Base-by-base conservation (phyloP, 2,797 vertebrate species). In the Enteromius afrohamiltoni region DNA sequence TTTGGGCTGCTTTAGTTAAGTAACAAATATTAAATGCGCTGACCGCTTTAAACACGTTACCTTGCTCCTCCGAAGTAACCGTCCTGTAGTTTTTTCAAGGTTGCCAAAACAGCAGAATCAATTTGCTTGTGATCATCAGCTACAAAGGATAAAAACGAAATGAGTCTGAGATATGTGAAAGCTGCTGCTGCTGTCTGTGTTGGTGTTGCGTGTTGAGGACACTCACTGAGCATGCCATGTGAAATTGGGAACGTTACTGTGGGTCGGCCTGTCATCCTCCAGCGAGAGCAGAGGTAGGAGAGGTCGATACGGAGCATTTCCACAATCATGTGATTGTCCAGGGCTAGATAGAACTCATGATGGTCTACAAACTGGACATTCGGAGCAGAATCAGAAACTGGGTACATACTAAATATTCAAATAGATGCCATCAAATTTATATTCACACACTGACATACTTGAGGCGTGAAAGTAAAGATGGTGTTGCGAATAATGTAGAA, bases 241-340 rank as follows among this genome's bases (percentile, higher is more conserved):
- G 96, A 98, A 84, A 99, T 37, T 0, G 96, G 97, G 64, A 99
- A 98, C 0, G 96, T 97, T 90, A 99, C 95, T 0, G 96, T 99
- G 0, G 98, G 98, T 2, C 90, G 95, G 8, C 98, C 98, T 0
- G 97, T 98, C 96, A 98, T 98, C 89, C 97, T 96, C 98, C 98
- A 99, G 49, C 96, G 95, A 77, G 96, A 98, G 5, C 97, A 95
- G n/a, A 99, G 94, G 92, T 98, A 99, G 0, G 97, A 95, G 10
- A 99, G 95, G 77, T 99, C 97, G 0, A 96, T 97, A 88, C 97
- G 95, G 88, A 99, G 87, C 97, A 99, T 99, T 92, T 99, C 98
- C 82, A 99, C 96, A 10, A 99, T 98, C 97, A 99, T 99, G 80
- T 95, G 96, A 92, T 97, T 99, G 93, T 99, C 98, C 26, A 99